Evolutionary conservation across 2,113 vertebrate genomes (phyloP), one percentile per base, ranked within the genome.

Genomic region (Boleophthalmus pectinirostris): DNA sequence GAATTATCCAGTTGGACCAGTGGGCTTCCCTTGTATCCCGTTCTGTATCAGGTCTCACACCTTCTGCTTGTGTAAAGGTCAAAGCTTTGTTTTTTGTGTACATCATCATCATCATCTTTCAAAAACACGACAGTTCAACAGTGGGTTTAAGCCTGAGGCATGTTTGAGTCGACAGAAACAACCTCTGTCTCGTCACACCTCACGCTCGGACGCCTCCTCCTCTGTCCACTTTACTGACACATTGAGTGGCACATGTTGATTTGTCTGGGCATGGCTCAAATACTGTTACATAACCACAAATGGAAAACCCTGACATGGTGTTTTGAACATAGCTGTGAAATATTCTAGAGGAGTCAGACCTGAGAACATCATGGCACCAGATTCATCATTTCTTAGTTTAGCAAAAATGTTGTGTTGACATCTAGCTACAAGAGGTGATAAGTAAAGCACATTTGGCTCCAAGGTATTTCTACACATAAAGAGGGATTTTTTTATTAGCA

Each of bases 11-110:
- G n/a, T 18, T 8, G 20, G 51, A 18, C 24, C 5, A 61, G 24
- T 29, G 25, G 58, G 33, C 13, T 33, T 61, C 16, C 23, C 10
- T 64, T 38, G 61, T 38, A 18, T 38, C 9, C 9, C 7, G 25
- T 29, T 15, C 1, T 54, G 57, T 54, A 61, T 73, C 43, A 0
- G 5, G 43, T 74, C 76, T 85, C 70, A 71, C 75, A 69, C 68
- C 57, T 74, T 23, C 14, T 71, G 35, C 69, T 67, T 20, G 21
- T 49, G 49, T 53, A 71, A 81, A 77, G 72, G 68, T 69, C 74
- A 78, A 49, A 74, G 61, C 69, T 61, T 43, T 64, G 58, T 75
- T 68, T 18, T 70, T 54, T 57, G 51, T 33, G 70, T 45, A 73
- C 21, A 56, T 66, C 53, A 82, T 75, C 24, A 43, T 43, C 9